These are phyloP conservation scores for Gila orcuttii DNA, from an alignment of 2,113 vertebrate genomes.

Conservation along the genomic window DNA sequence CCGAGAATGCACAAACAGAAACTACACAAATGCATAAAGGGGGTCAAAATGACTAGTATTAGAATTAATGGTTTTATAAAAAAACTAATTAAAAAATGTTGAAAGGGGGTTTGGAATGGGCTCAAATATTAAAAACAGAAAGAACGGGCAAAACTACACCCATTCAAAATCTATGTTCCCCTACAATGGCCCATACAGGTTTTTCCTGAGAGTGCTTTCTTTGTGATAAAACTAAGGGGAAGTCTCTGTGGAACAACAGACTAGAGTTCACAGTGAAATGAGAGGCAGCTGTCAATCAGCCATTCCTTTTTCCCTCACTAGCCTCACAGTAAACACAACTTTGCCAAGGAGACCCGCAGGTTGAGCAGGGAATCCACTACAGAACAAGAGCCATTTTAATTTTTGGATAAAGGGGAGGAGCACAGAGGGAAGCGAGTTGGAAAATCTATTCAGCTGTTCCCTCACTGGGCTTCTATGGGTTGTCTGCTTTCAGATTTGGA, in stretches of 20 bases:
- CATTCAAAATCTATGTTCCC: neutral
- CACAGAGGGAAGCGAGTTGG: neutral
- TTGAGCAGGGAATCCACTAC: constrained; percentile 52
- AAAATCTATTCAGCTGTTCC: constrained; percentile 52
- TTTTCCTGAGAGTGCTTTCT: constrained; percentile 33
- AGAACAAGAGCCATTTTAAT: constrained; percentile 37
- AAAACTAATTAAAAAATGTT: too few relatives aligned
- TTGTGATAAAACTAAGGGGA: constrained; percentile 38
- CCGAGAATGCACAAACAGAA: too few relatives aligned
- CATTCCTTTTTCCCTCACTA: constrained; percentile 6
- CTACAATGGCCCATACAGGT: constrained; percentile 29
- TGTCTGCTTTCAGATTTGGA: constrained; percentile 48
- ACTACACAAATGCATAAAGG: too few relatives aligned
- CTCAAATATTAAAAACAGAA: neutral
- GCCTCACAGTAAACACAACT: constrained; percentile 11
- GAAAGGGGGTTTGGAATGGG: too few relatives aligned
- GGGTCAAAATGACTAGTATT: too few relatives aligned
- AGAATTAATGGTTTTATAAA: too few relatives aligned
- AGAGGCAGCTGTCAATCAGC: constrained; percentile 57
- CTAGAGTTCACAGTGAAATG: constrained; percentile 15
- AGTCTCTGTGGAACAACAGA: constrained; percentile 33
- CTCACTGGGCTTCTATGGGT: constrained; percentile 52
- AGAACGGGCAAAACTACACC: too few relatives aligned
- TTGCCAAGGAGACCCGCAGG: constrained; percentile 45
- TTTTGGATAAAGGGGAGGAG: constrained; percentile 24